These are phyloP conservation scores for Cylindroiulus punctatus DNA, from an alignment of 2,888 invertebrate genomes.

Conservation along the genomic window DNA sequence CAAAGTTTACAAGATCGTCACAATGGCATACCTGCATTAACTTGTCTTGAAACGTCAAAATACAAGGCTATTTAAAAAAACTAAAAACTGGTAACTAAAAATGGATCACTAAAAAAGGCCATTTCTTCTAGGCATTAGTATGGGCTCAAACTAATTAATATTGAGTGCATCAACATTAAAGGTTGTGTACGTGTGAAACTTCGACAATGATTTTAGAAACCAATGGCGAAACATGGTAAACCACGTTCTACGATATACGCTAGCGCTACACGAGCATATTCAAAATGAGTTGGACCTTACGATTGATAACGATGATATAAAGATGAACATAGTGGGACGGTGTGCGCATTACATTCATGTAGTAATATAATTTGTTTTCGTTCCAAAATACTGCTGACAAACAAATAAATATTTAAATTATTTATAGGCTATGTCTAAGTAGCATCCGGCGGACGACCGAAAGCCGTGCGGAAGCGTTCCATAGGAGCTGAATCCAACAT, in stretches of 20 bases:
- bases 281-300: not conserved
- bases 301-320: constrained; percentile 11
- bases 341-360: constrained; percentile 24
- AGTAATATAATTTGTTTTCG: not conserved
- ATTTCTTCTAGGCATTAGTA: not conserved
- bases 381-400: constrained; percentile 45
- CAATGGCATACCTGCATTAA: not conserved
- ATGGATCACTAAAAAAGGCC: not conserved
- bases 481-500: not conserved
- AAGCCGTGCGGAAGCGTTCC: not conserved
- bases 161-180: constrained; percentile 4
- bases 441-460: not conserved
- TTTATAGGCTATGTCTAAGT: constrained; percentile 31
- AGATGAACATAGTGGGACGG: constrained; percentile 39
- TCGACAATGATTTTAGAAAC: constrained; percentile 39
- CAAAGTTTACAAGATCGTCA: no score
- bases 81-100: not conserved
- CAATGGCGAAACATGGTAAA: not conserved
- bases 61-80: not conserved
- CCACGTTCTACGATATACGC: not conserved
- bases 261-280: not conserved
- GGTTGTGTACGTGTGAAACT: not conserved
- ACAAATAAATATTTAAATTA: constrained; percentile 43
- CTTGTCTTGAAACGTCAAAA: not conserved
- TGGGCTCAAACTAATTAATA: not conserved